Conservation (phyloP, 2,797 vertebrate species). For the Myotis daubentonii region DNA sequence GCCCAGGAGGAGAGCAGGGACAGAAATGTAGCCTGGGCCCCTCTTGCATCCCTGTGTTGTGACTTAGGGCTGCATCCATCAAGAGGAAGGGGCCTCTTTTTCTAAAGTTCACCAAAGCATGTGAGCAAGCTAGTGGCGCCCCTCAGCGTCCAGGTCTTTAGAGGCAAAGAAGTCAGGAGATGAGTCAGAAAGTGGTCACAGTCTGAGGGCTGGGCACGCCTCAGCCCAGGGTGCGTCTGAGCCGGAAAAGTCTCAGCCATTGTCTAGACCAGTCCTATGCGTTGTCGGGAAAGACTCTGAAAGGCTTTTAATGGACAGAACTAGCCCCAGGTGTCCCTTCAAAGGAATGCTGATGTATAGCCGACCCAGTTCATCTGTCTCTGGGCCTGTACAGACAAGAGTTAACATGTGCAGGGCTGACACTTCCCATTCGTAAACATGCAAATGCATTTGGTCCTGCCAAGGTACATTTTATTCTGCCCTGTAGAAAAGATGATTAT, state of each 20-base stretch:
- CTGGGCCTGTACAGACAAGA: background rate
- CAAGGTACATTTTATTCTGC: background rate
- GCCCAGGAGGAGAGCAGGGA: background rate
- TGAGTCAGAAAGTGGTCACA: background rate
- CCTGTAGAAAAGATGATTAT: background rate
- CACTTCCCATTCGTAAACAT: background rate
- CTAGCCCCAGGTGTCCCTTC: background rate
- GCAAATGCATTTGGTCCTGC: background rate
- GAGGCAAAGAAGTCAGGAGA: constrained; percentile 27
- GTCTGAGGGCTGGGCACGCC: background rate
- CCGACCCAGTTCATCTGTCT: background rate
- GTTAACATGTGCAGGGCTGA: background rate
- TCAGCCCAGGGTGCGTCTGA: background rate
- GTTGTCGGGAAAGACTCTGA: background rate
- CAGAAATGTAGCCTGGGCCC: background rate
- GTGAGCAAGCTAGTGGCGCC: background rate
- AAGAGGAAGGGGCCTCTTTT: background rate
- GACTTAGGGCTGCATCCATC: background rate
- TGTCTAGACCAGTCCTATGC: background rate
- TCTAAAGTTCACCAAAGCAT: background rate
- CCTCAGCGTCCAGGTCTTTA: background rate
- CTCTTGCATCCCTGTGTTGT: background rate
- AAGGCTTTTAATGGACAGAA: background rate
- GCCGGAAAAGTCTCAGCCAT: background rate
- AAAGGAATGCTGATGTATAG: background rate